A percentile compares a stretch with the other conserved stretches of the same genome.
These are phyloP conservation scores for Drosophila kambysellisi DNA, from an alignment of 2,888 invertebrate species.

Conservation along the genomic window DNA sequence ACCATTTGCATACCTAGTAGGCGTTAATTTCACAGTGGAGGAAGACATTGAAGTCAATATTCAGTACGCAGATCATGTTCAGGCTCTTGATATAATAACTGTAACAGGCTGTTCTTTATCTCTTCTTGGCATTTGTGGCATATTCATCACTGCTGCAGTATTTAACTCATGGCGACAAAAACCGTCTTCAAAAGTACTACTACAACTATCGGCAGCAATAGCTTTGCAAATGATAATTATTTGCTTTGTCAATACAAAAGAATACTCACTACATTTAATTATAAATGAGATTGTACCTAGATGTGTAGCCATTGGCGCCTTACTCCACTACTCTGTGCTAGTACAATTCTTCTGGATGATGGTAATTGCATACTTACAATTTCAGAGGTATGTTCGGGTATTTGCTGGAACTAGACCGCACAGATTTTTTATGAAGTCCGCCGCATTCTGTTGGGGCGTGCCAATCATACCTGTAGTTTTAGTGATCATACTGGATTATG, in stretches of 20 bases:
- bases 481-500: conserved; percentile 85
- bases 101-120: conserved; percentile 87
- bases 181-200: conserved; percentile 88
- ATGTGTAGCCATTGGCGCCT: conserved; percentile 87
- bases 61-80: conserved; percentile 25
- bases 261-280: conserved; percentile 77
- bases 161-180: conserved; percentile 88
- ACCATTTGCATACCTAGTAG: conserved; percentile 87
- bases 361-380: conserved; percentile 89
- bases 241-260: conserved; percentile 82
- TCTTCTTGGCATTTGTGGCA: conserved; percentile 86
- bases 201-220: conserved; percentile 88
- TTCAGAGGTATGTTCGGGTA: conserved; percentile 88
- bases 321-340: conserved; percentile 89
- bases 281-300: conserved; percentile 77
- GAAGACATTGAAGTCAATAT: conserved; percentile 30
- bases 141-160: conserved; percentile 87
- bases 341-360: conserved; percentile 91
- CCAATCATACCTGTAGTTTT: conserved; percentile 86
- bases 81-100: conserved; percentile 87
- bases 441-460: conserved; percentile 88
- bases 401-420: conserved; percentile 87
- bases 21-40: conserved; percentile 52
- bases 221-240: conserved; percentile 87
- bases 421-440: conserved; percentile 88